Evolutionary conservation across 1,140 invertebrate species (phyloP), one percentile per base, ranked within the genome.

Genomic region (Atta colombica): DNA sequence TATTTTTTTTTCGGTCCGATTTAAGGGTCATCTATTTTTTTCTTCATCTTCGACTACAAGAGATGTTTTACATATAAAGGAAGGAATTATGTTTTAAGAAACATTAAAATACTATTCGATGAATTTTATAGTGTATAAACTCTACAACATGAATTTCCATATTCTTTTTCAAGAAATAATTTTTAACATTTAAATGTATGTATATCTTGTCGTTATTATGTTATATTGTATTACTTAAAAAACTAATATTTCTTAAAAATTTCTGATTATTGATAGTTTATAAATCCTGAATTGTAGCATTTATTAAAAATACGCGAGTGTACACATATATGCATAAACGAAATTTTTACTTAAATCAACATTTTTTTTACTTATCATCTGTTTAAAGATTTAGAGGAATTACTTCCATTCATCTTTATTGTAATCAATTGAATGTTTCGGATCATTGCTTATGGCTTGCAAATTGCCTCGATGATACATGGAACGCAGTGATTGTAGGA

Each of bases 1-100:
- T 72, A 72, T 75, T 65, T 85, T 69, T 69, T 68, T 75, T 86
- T 86, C 86, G 72, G 87, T 92, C 92, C 89, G 89, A 91, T 90
- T 92, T 90, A 65, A 78, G 87, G 61, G 80, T 78, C 87, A 84
- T 69, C 77, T 75, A 61, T 72, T 65, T 88, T 91, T 89, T 91
- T 85, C 31, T 51, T 87, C 49, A 28, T 28, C 61, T 66, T 35
- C 16, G 35, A 53, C 61, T 58, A 65, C 60, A 72, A 87, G 74
- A 75, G 31, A 35, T 80, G 74, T 75, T 87, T 63, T 87, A 85
- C 82, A 86, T 89, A 85, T 91, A 89, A 90, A 89, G 72, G 86
- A 89, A 90, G 31, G 87, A 89, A 91, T 93, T 93, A 89, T 45
- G 39, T 87, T 90, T 92, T 92, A 91, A 77, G 74, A 85, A 75